These are phyloP conservation scores for Drosophila eohydei DNA, from an alignment of 2,888 invertebrate species.

Conservation along the genomic window DNA sequence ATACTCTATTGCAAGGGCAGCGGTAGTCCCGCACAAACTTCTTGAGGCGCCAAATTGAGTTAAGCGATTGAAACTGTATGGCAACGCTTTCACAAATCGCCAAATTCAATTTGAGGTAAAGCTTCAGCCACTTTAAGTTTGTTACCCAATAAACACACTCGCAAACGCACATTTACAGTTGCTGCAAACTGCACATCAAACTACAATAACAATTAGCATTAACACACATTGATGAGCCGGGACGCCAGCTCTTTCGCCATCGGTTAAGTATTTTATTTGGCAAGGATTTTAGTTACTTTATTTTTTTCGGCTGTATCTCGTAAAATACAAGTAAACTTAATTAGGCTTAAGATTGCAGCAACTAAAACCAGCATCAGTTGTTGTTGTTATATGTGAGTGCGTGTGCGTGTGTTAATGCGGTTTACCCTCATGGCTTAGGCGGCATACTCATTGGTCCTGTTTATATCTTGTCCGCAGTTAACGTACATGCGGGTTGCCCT, in stretches of 20 bases:
- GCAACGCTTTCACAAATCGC: slow-evolving; percentile 39
- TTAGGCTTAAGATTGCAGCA: slow-evolving; percentile 58
- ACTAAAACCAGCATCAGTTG: slow-evolving; percentile 37
- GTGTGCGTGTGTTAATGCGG: slow-evolving; percentile 47
- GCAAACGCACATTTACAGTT: background rate
- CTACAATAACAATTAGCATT: slow-evolving; percentile 75
- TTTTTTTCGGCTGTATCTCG: slow-evolving; percentile 35
- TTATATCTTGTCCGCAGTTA: slow-evolving; percentile 45
- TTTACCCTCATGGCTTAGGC: slow-evolving; percentile 35
- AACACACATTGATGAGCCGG: slow-evolving; percentile 45
- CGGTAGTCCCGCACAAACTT: slow-evolving; percentile 45
- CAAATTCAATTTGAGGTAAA: slow-evolving; percentile 72
- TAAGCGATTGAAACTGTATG: slow-evolving; percentile 62
- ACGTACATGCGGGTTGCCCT: slow-evolving; percentile 39
- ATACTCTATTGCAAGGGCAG: background rate
- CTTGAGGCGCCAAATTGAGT: slow-evolving; percentile 65
- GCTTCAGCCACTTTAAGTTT: slow-evolving; percentile 54
- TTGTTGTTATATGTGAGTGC: background rate
- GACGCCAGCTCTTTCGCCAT: slow-evolving; percentile 30
- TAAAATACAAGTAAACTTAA: slow-evolving; percentile 66
- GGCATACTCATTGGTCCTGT: slow-evolving; percentile 24
- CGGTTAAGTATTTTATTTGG: slow-evolving; percentile 45
- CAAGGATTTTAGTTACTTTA: slow-evolving; percentile 37
- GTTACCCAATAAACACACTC: background rate
- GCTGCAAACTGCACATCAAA: slow-evolving; percentile 40